Conservation (phyloP, 2,888 invertebrate genomes). For the Drosophila kambysellisi region DNA sequence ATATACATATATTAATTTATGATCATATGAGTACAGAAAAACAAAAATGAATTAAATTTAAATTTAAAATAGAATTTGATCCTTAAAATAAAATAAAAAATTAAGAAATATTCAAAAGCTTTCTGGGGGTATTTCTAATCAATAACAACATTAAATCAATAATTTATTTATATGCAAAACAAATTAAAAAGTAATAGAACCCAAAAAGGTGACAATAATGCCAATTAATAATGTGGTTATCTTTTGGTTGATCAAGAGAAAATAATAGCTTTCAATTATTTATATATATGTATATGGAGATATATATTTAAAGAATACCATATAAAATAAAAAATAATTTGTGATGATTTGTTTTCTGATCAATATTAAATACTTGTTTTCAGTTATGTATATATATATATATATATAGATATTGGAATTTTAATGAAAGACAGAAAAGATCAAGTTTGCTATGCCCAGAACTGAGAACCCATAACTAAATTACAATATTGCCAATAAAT, state of each 20-base stretch:
- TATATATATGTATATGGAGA: background rate
- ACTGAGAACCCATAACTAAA: background rate
- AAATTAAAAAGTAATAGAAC: background rate
- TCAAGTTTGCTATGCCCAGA: background rate
- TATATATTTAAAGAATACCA: background rate
- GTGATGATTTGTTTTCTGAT: conserved; percentile 27
- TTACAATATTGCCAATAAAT: background rate
- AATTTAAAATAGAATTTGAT: background rate
- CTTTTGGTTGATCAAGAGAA: background rate
- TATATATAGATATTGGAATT: background rate
- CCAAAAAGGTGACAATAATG: background rate
- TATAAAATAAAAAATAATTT: background rate
- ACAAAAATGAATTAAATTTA: background rate
- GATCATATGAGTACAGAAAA: background rate
- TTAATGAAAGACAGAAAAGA: background rate
- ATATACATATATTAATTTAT: background rate
- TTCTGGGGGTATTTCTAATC: background rate
- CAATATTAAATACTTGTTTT: background rate
- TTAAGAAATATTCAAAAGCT: background rate
- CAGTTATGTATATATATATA: background rate
- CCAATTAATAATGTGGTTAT: background rate
- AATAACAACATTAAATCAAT: background rate
- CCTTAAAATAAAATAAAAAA: background rate
- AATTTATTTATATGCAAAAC: background rate
- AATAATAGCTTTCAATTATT: background rate